Evolutionary conservation across 2,888 invertebrate genomes (phyloP).

Genomic region (Phorcus lineatus): DNA sequence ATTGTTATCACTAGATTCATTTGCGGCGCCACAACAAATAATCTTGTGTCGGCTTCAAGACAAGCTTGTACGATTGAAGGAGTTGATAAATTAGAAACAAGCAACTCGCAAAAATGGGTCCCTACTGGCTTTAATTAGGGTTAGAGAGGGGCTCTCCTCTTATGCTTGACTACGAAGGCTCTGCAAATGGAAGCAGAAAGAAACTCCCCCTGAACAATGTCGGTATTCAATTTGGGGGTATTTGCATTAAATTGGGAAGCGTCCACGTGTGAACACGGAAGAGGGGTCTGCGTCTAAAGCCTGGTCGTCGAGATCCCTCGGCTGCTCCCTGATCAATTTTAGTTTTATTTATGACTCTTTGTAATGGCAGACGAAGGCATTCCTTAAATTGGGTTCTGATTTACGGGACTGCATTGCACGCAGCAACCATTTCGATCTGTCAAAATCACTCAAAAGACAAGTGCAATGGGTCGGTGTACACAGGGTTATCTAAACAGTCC

Average conservation of each 20-base stretch:
- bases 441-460: slow-evolving; percentile 7
- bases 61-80: neutral
- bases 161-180: neutral
- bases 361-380: neutral
- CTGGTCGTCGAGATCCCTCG: neutral
- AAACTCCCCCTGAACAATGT: neutral
- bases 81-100: neutral
- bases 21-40: slow-evolving; percentile 7
- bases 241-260: slow-evolving; percentile 1
- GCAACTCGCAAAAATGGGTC: neutral
- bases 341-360: neutral
- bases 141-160: neutral
- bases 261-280: neutral
- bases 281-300: neutral
- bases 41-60: neutral
- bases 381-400: neutral
- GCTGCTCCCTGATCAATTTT: neutral
- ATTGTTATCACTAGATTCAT: neutral
- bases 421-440: neutral
- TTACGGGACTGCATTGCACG: neutral
- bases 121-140: neutral
- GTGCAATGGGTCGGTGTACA: neutral
- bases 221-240: slow-evolving; percentile 4
- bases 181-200: neutral
- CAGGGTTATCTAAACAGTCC: neutral